These are phyloP conservation scores for Oreortyx pictus DNA, from an alignment of 2,797 vertebrate species.

Conservation along the genomic window DNA sequence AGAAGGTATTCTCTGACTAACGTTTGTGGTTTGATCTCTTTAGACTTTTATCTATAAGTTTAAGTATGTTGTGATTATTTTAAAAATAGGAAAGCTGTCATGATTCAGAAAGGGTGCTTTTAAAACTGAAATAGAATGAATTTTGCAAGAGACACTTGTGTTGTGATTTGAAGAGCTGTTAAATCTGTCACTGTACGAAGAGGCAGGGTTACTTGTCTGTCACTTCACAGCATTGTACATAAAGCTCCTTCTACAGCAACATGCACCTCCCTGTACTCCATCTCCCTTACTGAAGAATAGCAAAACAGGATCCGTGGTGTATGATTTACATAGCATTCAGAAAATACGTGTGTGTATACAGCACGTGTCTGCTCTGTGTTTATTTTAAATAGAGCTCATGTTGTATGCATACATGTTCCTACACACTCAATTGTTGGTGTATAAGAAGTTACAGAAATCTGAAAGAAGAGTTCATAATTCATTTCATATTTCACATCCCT, in stretches of 20 bases:
- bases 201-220: background rate
- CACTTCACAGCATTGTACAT: background rate
- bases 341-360: background rate
- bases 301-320: background rate
- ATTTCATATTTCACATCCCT: rapidly evolving
- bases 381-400: background rate
- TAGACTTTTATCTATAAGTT: background rate
- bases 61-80: background rate
- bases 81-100: background rate
- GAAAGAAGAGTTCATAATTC: background rate
- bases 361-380: rapidly evolving
- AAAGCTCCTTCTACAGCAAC: background rate
- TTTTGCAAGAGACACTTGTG: background rate
- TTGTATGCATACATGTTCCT: background rate
- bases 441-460: background rate
- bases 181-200: background rate
- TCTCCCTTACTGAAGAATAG: background rate
- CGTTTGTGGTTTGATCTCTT: background rate
- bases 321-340: background rate
- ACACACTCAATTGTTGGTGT: background rate
- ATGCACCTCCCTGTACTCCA: background rate
- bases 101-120: background rate
- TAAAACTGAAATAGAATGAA: background rate
- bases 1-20: background rate
- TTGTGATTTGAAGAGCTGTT: background rate